Conservation (phyloP, 2,888 invertebrate species). For the Pelosia muscerda region DNA sequence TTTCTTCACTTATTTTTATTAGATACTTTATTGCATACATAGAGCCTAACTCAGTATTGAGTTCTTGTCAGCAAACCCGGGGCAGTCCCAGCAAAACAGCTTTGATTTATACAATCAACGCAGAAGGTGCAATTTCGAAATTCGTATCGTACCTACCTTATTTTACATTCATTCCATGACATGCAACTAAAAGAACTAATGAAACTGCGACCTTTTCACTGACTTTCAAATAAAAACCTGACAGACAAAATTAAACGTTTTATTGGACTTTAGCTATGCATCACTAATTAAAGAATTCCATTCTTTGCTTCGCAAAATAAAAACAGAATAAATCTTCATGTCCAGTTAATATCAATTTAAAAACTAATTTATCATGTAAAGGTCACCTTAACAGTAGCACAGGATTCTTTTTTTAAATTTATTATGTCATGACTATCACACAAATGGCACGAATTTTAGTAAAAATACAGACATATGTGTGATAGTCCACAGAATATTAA, state of each 20-base stretch:
- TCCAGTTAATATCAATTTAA: slow-evolving; percentile 24
- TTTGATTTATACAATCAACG: background rate
- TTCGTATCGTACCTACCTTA: too few species aligned
- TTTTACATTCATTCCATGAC: slow-evolving; percentile 1
- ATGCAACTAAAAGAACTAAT: slow-evolving; percentile 6
- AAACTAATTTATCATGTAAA: slow-evolving; percentile 16
- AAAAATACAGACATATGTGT: background rate
- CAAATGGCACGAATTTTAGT: background rate
- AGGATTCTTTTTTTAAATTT: background rate
- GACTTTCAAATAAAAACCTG: background rate
- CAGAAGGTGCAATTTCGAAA: background rate
- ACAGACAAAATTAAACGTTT: slow-evolving; percentile 16
- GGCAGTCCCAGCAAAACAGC: too few species aligned
- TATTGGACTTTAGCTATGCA: slow-evolving; percentile 11
- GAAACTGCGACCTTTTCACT: slow-evolving; percentile 5
- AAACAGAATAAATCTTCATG: slow-evolving; percentile 35
- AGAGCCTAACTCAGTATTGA: too few species aligned
- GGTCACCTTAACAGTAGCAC: slow-evolving; percentile 17
- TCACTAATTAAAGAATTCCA: slow-evolving; percentile 34
- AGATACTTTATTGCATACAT: too few species aligned
- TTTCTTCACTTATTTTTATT: too few species aligned
- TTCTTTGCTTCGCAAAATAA: slow-evolving; percentile 5
- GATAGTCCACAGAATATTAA: too few species aligned
- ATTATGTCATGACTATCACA: background rate
- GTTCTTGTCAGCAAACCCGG: too few species aligned